A percentile compares a stretch with the other conserved stretches of the same genome.
phyloP scores from a whole-genome alignment of 2,797 vertebrate genomes.

The Scomberomorus guttatus region DNA sequence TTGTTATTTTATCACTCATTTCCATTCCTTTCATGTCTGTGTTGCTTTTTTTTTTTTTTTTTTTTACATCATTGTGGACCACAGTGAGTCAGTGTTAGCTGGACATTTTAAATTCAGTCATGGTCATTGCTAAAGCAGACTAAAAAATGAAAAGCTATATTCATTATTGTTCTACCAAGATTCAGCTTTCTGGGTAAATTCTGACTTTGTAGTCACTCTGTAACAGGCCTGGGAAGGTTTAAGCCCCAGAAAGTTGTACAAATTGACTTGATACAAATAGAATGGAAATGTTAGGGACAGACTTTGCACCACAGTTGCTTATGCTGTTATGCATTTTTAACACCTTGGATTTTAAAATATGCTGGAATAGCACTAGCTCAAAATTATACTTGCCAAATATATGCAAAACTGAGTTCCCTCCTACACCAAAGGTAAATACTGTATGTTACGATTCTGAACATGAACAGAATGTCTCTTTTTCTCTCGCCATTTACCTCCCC shows the following conservation, averaged over 20 bases:
- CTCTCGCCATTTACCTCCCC: slow-evolving; percentile 32
- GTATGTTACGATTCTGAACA: slow-evolving; percentile 21
- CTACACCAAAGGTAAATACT: not conserved
- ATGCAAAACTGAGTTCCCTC: not conserved
- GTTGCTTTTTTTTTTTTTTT: not conserved
- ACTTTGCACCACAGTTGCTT: not conserved
- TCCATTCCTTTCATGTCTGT: not conserved
- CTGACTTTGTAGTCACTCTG: not conserved
- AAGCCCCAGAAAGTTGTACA: not conserved
- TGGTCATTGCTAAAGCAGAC: no score
- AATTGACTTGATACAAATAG: not conserved
- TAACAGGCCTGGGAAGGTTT: not conserved
- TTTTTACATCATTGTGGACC: not conserved
- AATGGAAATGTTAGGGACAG: not conserved
- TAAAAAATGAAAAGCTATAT: not conserved
- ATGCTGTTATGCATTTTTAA: not conserved
- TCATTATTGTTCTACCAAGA: not conserved
- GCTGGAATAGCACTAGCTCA: not conserved
- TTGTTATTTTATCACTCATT: not conserved
- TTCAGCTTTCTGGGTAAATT: not conserved
- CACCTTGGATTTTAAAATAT: not conserved
- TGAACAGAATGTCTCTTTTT: slow-evolving; percentile 1
- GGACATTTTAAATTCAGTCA: not conserved
- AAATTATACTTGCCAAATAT: not conserved
- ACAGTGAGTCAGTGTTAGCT: not conserved